These are phyloP conservation scores for Tortricodes alternella DNA, from an alignment of 2,888 invertebrate genomes.

Conservation along the genomic window DNA sequence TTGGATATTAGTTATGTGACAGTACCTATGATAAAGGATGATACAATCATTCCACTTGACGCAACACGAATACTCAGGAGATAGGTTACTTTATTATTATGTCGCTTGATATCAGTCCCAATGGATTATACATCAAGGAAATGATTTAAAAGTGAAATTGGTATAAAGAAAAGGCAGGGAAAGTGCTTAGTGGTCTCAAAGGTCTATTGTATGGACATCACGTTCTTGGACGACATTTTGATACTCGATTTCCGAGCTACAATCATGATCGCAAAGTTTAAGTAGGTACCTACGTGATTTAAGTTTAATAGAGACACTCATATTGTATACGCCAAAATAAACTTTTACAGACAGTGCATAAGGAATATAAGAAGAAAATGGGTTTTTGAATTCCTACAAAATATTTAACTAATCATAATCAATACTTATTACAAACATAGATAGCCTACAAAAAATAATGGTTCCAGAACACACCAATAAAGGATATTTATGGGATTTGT, in stretches of 20 bases:
- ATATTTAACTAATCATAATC: no score
- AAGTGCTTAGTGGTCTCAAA: constrained; percentile 65
- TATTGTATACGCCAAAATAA: constrained; percentile 6
- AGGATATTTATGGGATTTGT: no score
- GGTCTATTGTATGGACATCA: constrained; percentile 69
- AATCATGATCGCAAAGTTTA: constrained; percentile 41
- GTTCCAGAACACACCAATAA: no score
- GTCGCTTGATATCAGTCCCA: constrained; percentile 39
- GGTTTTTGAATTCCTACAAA: no score
- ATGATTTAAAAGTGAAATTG: constrained; percentile 75
- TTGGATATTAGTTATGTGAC: neutral
- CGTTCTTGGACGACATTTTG: constrained; percentile 63
- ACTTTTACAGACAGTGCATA: neutral
- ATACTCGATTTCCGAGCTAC: constrained; percentile 53
- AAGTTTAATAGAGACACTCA: constrained; percentile 43
- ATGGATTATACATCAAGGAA: constrained; percentile 43
- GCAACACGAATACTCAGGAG: constrained; percentile 46
- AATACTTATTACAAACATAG: neutral
- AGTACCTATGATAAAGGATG: neutral
- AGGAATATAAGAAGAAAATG: neutral
- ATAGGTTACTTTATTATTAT: constrained; percentile 45
- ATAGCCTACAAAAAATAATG: no score
- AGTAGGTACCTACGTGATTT: no score
- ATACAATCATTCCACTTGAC: constrained; percentile 34
- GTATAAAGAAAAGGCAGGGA: constrained; percentile 72